Evolutionary conservation across 2,888 invertebrate species (phyloP), one percentile per base, ranked within the genome.

Genomic region (Clistopyga incitator): DNA sequence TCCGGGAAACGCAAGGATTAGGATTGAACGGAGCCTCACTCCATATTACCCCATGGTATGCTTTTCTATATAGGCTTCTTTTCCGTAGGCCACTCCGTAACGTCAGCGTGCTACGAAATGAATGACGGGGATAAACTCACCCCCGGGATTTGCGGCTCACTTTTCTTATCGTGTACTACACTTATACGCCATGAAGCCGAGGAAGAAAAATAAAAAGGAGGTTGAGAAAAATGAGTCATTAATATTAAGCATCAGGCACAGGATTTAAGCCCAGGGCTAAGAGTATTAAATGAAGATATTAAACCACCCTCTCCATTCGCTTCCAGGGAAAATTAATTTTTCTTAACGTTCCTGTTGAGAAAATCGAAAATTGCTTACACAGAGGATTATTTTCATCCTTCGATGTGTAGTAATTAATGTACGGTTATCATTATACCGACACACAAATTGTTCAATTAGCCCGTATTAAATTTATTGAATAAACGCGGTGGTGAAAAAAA

Each of bases 31-130:
- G 59, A 34, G 47, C 15, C 13, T 75, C 18, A 75, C 45, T 78
- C 64, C 42, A 34, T 38, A 29, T 29, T 29, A 29, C 47, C 50
- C 6, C 25, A 67, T 47, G 10, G 15, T 50, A 52, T 52, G 52
- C 52, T n/a, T 18, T 18, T 52, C 11, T 34, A 50, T 34, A 67
- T 65, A 68, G 45, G 56, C 65, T 78, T 34, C 59, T 50, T 56
- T 25, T 67, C 45, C 10, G 23, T 59, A 79, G 61, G 77, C 68
- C 61, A 72, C 72, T 72, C 68, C 6, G 74, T 77, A 67, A 68
- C 77, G 81, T 81, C 83, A 84, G 88, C 89, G 89, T 88, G 89
- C 87, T 86, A 81, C 70, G 88, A 88, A 87, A 88, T 86, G 86
- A 86, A 87, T 88, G 87, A 87, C 84, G 84, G 85, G 88, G 88